Conservation (phyloP, 2,888 invertebrate species). For the Torymus aiolomorphi region DNA sequence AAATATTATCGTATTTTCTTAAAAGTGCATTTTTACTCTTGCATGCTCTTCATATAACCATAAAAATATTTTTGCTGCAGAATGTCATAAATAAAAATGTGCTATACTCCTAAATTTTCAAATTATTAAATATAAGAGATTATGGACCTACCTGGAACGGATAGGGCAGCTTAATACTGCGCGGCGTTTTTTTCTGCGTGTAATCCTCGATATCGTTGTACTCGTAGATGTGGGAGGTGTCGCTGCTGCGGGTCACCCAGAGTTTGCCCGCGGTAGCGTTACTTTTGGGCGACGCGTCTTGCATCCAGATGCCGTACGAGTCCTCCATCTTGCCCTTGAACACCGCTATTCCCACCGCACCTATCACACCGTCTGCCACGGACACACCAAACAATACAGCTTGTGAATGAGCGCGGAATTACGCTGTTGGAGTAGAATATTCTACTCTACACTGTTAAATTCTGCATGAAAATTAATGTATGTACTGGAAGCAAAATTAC, state of each 20-base stretch:
- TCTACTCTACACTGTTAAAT: too few relatives aligned
- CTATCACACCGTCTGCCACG: constrained; percentile 87
- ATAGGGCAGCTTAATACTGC: constrained; percentile 68
- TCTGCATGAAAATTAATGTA: too few relatives aligned
- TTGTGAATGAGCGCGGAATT: neutral
- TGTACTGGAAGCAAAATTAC: too few relatives aligned
- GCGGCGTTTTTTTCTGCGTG: constrained; percentile 77
- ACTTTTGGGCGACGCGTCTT: constrained; percentile 81
- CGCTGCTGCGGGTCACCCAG: constrained; percentile 89
- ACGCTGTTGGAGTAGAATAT: too few relatives aligned
- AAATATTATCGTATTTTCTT: too few relatives aligned
- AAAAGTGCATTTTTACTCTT: too few relatives aligned
- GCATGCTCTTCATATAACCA: too few relatives aligned
- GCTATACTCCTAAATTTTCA: too few relatives aligned
- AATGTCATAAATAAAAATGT: too few relatives aligned
- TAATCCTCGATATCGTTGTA: constrained; percentile 83
- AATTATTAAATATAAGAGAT: too few relatives aligned
- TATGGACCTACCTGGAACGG: constrained; percentile 75
- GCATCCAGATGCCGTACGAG: constrained; percentile 90
- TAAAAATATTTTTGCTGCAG: too few relatives aligned
- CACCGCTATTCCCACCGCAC: constrained; percentile 95
- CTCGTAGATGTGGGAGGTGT: constrained; percentile 85
- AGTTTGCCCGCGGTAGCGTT: constrained; percentile 82
- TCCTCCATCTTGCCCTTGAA: constrained; percentile 88
- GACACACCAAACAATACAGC: neutral